These are phyloP conservation scores for Pygmarrhopalites habei DNA, from an alignment of 1,140 invertebrate species.

Conservation along the genomic window DNA sequence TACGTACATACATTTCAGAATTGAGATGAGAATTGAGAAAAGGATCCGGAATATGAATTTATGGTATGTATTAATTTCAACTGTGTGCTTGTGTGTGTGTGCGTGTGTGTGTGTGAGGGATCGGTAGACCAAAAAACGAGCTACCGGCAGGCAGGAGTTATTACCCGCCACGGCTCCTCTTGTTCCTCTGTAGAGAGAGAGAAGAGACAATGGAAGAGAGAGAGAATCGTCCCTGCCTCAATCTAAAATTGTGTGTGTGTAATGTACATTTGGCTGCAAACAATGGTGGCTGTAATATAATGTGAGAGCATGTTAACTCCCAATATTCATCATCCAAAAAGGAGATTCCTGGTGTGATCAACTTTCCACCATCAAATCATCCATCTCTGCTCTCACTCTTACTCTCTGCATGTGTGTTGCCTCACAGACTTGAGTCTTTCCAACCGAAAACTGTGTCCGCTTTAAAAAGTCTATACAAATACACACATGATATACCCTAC, in stretches of 20 bases:
- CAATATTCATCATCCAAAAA: not conserved
- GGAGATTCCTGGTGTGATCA: not conserved
- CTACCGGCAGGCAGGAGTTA: not conserved
- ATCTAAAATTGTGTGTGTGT: not conserved
- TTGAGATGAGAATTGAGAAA: too few species aligned
- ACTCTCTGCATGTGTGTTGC: too few species aligned
- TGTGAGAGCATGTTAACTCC: constrained; percentile 1
- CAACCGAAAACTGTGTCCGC: too few species aligned
- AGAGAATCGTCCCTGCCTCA: constrained; percentile 11
- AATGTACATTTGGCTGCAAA: constrained; percentile 33
- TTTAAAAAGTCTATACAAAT: too few species aligned
- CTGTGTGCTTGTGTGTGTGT: too few species aligned
- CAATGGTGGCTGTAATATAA: constrained; percentile 16
- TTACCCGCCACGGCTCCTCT: constrained; percentile 1
- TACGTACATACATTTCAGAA: too few species aligned
- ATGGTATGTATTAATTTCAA: too few species aligned
- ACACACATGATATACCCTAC: too few species aligned
- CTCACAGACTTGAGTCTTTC: too few species aligned
- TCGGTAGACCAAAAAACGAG: constrained; percentile 1
- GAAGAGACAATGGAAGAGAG: not conserved
- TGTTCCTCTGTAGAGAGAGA: not conserved
- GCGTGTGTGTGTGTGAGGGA: too few species aligned
- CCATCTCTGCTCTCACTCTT: not conserved
- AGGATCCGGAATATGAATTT: too few species aligned
- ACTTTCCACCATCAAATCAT: not conserved